Base-by-base conservation (phyloP, 2,888 invertebrate species). In the Diarsia mendica region DNA sequence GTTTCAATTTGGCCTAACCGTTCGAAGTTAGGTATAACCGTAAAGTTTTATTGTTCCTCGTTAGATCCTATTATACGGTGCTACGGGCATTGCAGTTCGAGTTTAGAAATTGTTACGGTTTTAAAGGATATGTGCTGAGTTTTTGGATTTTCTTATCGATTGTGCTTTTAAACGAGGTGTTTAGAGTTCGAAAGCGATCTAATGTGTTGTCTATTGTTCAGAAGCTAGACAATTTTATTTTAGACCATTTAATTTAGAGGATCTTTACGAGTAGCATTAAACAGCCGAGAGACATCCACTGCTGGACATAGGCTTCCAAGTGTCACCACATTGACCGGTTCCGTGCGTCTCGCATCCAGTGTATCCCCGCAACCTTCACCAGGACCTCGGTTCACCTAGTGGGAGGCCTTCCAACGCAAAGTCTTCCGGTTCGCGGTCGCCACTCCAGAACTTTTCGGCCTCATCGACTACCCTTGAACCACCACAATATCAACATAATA, bases 1-100 rank as follows among this genome's bases (percentile, higher is more conserved):
- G 81, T 87, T 87, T 85, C 85, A 88, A 89, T 88, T 84, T 80
- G 49, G 46, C 73, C 77, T 74, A 81, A 77, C 76, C 74, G 77
- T 85, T 87, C 82, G 87, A 88, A 90, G 88, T 85, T 88, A 82
- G 82, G 80, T 81, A 89, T 91, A 88, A 89, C 87, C 87, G 77
- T 93, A 87, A 92, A 91, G 85, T 91, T 93, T 92, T 89, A 93
- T 89, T 88, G 79, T 80, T 28, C 51, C 87, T 86, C 90, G 88
- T 92, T 90, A 90, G 86, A 88, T 88, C 87, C 88, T 89, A 87
- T 90, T 91, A 90, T 90, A 89, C 85, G 87, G 83, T 80, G 65
- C 84, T 85, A 67, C 73, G 55, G 63, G 68, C 70, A 74, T 77
- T 80, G 78, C 78, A 78, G 82, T 82, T 79, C 69, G 67, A 82